Conservation (phyloP, 37 sponge, comb jelly and placozoan genomes). For the Aplysina aerophoba region DNA sequence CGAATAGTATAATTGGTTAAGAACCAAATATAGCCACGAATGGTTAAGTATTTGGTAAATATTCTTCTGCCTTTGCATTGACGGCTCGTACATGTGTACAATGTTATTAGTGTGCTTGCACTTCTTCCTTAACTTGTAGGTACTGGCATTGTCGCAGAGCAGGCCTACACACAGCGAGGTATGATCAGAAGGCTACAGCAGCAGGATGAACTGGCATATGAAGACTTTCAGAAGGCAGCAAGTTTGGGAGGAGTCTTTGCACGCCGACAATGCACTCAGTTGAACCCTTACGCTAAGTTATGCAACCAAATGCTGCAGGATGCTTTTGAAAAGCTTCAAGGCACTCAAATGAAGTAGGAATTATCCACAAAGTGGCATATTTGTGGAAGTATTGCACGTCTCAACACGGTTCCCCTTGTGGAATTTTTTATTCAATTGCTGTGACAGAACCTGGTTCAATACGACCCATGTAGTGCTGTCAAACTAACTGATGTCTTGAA, state of each 20-base stretch:
- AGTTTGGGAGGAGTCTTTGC: conserved; percentile 65
- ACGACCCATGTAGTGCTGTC: no score
- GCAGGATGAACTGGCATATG: conserved; percentile 77
- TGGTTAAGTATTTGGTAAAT: no score
- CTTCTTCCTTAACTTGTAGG: not conserved
- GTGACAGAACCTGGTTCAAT: no score
- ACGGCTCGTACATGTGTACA: no score
- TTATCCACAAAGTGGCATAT: not conserved
- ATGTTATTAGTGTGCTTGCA: not conserved
- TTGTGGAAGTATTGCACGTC: not conserved
- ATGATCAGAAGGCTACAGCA: conserved; percentile 72
- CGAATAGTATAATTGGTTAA: no score
- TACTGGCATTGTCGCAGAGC: conserved; percentile 65
- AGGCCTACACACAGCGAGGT: conserved; percentile 91
- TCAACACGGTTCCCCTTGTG: no score
- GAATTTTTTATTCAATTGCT: no score
- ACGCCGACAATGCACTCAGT: conserved; percentile 30
- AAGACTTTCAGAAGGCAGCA: conserved; percentile 88
- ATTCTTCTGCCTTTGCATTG: no score
- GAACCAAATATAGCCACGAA: no score
- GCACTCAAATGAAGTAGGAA: conserved; percentile 41
- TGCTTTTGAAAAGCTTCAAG: conserved; percentile 75
- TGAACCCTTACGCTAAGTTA: conserved; percentile 93
- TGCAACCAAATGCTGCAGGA: conserved; percentile 92
- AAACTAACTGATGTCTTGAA: no score